A percentile compares a stretch with the other conserved stretches of the same genome.
Evolutionary conservation across 2,113 vertebrate species (phyloP).

Genomic region (Cricetomys ansorgei): DNA sequence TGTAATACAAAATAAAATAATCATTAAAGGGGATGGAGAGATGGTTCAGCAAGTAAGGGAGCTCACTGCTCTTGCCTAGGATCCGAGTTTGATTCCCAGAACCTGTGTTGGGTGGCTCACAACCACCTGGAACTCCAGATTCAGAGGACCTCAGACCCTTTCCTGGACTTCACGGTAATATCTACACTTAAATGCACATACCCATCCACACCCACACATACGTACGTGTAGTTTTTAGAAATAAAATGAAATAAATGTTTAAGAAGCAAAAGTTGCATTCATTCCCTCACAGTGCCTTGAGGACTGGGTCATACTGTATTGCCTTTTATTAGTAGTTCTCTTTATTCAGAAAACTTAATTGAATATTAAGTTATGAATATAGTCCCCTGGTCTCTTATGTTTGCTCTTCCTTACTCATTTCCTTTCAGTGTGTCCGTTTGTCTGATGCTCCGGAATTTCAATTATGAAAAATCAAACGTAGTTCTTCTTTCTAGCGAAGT

Average conservation of each 20-base stretch:
- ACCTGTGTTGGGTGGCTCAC: background rate
- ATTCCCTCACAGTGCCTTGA: background rate
- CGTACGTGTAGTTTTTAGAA: background rate
- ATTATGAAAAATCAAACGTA: background rate
- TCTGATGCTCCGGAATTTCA: background rate
- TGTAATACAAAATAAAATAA: background rate
- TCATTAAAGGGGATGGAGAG: too few relatives aligned
- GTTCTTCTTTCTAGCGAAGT: background rate
- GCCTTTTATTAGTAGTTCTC: background rate
- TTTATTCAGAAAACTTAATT: background rate
- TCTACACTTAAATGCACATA: background rate
- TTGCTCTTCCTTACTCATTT: background rate
- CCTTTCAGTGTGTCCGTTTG: background rate
- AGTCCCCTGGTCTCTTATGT: background rate
- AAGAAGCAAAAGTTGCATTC: background rate
- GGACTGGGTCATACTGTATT: background rate
- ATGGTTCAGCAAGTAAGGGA: background rate
- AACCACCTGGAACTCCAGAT: background rate
- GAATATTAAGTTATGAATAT: background rate
- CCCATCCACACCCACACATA: background rate
- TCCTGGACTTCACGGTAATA: too few relatives aligned
- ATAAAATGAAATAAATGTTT: background rate
- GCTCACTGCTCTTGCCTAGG: background rate
- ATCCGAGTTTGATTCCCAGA: background rate
- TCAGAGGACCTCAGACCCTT: background rate